Evolutionary conservation across 2,888 invertebrate species (phyloP).

Genomic region (Teleogryllus oceanicus): DNA sequence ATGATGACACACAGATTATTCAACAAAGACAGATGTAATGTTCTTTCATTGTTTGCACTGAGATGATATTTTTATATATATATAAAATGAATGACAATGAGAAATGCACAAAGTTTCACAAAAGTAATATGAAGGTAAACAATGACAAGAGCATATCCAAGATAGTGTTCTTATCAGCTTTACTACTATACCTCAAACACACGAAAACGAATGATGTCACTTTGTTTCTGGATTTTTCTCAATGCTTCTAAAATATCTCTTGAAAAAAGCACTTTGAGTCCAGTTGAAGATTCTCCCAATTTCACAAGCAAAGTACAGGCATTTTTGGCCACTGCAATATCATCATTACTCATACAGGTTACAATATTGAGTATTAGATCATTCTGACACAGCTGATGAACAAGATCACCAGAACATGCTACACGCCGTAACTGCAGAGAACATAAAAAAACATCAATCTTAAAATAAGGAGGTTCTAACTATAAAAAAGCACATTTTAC

Average conservation of each 20-base stretch:
- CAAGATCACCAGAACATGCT: slow-evolving; percentile 38
- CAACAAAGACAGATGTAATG: too few relatives aligned
- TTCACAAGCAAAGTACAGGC: slow-evolving; percentile 56
- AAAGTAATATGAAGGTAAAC: too few relatives aligned
- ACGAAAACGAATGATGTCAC: slow-evolving; percentile 62
- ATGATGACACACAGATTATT: too few relatives aligned
- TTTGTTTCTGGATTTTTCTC: slow-evolving; percentile 55
- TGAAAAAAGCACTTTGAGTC: slow-evolving; percentile 53
- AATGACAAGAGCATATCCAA: neutral
- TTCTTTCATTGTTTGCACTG: too few relatives aligned
- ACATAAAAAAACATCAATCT: slow-evolving; percentile 11
- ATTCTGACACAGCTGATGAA: slow-evolving; percentile 50
- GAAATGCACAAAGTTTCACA: too few relatives aligned
- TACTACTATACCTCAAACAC: slow-evolving; percentile 59
- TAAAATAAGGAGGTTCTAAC: neutral
- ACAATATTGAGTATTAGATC: slow-evolving; percentile 57
- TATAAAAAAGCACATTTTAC: neutral
- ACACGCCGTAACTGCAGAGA: slow-evolving; percentile 48
- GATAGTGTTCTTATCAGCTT: neutral
- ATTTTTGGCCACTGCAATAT: slow-evolving; percentile 58
- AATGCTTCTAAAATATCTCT: slow-evolving; percentile 56
- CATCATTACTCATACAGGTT: slow-evolving; percentile 57
- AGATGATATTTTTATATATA: too few relatives aligned
- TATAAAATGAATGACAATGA: too few relatives aligned
- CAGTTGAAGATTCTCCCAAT: slow-evolving; percentile 49